phyloP scores from a whole-genome alignment of 2,113 vertebrate species.

The Ondatra zibethicus region DNA sequence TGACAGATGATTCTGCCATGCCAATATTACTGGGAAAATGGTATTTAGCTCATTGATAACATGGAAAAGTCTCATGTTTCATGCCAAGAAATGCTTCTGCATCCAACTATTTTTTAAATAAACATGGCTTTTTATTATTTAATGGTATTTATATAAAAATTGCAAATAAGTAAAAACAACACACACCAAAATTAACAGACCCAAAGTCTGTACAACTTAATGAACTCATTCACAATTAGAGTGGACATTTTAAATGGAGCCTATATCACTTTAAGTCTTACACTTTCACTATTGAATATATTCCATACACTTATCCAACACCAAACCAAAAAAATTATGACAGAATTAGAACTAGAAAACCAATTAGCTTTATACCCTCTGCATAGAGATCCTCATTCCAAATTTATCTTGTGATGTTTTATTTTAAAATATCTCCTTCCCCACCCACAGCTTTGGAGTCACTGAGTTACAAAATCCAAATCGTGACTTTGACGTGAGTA shows the following conservation, averaged over 20 bases:
- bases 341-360: not conserved
- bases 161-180: not conserved
- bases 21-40: not conserved
- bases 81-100: not conserved
- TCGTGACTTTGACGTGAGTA: not conserved
- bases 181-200: not conserved
- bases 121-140: not conserved
- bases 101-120: not conserved
- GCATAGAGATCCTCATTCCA: conserved; percentile 6
- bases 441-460: conserved; percentile 40
- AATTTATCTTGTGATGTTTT: conserved; percentile 23
- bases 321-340: not conserved
- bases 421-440: conserved; percentile 43
- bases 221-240: not conserved
- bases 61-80: not conserved
- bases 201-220: not conserved
- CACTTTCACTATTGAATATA: too few relatives aligned
- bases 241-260: not conserved
- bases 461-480: conserved; percentile 31
- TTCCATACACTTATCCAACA: not conserved
- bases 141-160: not conserved
- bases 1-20: not conserved
- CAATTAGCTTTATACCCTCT: not conserved
- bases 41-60: not conserved
- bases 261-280: not conserved